Evolutionary conservation across 2,113 vertebrate species (phyloP), one percentile per base, ranked within the genome.

Genomic region (Engystomops pustulosus): DNA sequence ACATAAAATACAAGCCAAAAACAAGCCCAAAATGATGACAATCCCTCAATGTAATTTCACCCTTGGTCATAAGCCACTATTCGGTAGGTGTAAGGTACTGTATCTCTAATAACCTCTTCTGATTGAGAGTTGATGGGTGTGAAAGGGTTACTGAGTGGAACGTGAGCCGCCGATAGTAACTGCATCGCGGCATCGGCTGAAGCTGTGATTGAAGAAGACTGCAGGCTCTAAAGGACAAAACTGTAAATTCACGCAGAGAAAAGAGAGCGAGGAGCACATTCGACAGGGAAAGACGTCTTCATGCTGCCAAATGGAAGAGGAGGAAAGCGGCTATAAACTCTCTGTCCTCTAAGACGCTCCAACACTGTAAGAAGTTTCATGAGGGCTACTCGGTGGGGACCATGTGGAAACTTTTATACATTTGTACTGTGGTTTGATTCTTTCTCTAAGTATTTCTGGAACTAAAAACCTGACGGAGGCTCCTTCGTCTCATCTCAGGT

Each of bases 201-300:
- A 67, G 62, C 62, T 18, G 32, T 69, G 36, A 70, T 15, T 30
- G 58, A 70, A 70, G 18, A 41, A n/a, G 20, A 70, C 67, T n/a
- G 67, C 32, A 23, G 20, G 67, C 20, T 41, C 18, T 41, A 70
- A 70, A 70, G 67, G 67, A 41, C 36, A 70, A 70, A 70, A 70
- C 67, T n/a, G 20, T 70, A 70, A 70, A 70, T 70, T 23, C 36
- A 70, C n/a, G 12, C 1, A 32, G 0, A 38, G 36, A 2, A 14
- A 38, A 44, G 36, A 23, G 68, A 70, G 68, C 23, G n/a, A n/a
- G n/a, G n/a, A 23, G 25, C 11, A 6, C 58, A 62, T 12, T 38
- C 20, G 36, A 60, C 55, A 60, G 55, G 9, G 25, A 27, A 60
- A 60, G 25, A 60, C 55, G 10, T 60, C 55, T 27, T 27, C n/a